A percentile compares a stretch with the other conserved stretches of the same genome.
Conservation (phyloP, 30 jellyfish, hydroid and myxozoan species). For the Turritopsis rubra region DNA sequence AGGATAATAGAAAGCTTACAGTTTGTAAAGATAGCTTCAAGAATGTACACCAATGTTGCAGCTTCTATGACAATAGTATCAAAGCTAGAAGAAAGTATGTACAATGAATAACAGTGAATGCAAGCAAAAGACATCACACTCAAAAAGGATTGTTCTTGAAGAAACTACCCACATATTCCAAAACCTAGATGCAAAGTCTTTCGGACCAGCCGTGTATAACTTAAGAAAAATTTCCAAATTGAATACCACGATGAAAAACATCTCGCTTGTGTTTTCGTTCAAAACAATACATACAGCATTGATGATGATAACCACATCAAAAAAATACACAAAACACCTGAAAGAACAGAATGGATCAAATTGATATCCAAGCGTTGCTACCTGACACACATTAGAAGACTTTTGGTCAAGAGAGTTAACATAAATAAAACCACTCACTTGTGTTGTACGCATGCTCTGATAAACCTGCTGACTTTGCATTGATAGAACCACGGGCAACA, state of each 20-base stretch:
- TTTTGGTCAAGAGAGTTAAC: not conserved
- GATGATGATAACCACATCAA: slow-evolving; percentile 78
- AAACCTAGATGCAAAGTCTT: slow-evolving; percentile 61
- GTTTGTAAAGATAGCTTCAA: slow-evolving; percentile 41
- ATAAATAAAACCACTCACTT: slow-evolving; percentile 32
- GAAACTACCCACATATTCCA: slow-evolving; percentile 71
- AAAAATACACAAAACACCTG: slow-evolving; percentile 72
- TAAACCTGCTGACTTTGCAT: slow-evolving; percentile 41
- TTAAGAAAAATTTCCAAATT: slow-evolving; percentile 84
- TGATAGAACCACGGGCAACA: slow-evolving; percentile 65
- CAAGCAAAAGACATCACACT: too few species aligned
- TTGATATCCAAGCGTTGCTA: not conserved
- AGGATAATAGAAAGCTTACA: too few species aligned
- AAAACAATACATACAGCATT: slow-evolving; percentile 91
- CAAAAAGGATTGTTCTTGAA: not conserved
- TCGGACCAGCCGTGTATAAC: slow-evolving; percentile 77
- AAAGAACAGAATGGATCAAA: not conserved
- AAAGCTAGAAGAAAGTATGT: slow-evolving; percentile 40
- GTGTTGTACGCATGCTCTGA: slow-evolving; percentile 80
- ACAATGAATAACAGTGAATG: too few species aligned
- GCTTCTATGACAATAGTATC: slow-evolving; percentile 90
- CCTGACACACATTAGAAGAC: too few species aligned
- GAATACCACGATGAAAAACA: slow-evolving; percentile 64
- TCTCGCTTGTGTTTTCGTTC: slow-evolving; percentile 62
- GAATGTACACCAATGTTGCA: slow-evolving; percentile 70